Base-by-base conservation (phyloP, 2,888 invertebrate genomes). In the Andrena fulva region DNA sequence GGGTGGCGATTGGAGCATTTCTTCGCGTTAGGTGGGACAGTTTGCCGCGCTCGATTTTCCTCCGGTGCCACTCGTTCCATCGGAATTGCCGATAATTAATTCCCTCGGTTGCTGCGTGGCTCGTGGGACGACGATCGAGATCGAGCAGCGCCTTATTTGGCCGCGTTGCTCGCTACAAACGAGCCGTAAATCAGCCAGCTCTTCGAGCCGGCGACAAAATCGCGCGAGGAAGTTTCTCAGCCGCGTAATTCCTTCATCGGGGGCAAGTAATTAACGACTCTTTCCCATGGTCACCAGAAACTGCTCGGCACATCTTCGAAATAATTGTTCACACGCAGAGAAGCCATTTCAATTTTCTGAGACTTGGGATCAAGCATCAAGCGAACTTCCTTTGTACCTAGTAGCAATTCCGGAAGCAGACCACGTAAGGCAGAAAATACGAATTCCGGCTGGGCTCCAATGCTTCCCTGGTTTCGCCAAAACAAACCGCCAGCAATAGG, bases 131-230 rank as follows among this genome's bases (percentile, higher is more conserved):
- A 5, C 31, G 73, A 66, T 73, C 54, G 66, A 56, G 72, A 54
- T 24, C 33, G 16, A 35, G 54, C 52, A 73, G 33, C 63, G 64
- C 72, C 73, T 27, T 73, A 73, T 73, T 73, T 73, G 73, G 73
- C 42, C 56, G 29, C 20, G 27, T 66, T 29, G 73, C 66, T 35
- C 62, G 62, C 56, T 66, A 12, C 16, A 33, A 35, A 29, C 29
- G 35, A 56, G 48, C 42, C 73, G 59, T 73, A 42, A 56, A 66
- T 73, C 73, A 60, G 20, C 12, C 62, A 4, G 31, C 63, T 64
- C n/a, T 12, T 54, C 12, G 42, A 3, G 4, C 1, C 2, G 33
- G 35, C 54, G 54, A 20, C 33, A 31, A 56, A 68, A 68, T 62
- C 62, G 10, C 35, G 62, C 35, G 20, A 62, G 62, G 42, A 63